Evolutionary conservation across 2,797 vertebrate species (phyloP).

Genomic region (Pelodytes ibericus): DNA sequence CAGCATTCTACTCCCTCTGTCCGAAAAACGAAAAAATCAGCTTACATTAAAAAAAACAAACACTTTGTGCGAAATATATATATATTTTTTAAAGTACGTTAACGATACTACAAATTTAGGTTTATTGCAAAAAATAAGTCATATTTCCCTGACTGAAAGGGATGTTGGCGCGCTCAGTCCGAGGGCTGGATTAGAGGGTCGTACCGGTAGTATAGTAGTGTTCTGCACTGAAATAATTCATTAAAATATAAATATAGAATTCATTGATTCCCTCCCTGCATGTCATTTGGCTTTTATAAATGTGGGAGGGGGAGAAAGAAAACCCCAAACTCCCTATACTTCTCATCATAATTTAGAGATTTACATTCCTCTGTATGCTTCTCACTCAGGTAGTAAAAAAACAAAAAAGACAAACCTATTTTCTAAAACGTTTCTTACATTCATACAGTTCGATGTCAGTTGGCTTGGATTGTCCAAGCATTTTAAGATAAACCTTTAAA

Average conservation of each 20-base stretch:
- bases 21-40: constrained; percentile 48
- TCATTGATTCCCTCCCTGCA: constrained; percentile 24
- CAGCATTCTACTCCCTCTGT: background rate
- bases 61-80: constrained; percentile 69
- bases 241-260: constrained; percentile 62
- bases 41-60: constrained; percentile 57
- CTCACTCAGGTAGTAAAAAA: constrained; percentile 79
- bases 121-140: constrained; percentile 82
- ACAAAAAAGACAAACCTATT: too few relatives aligned
- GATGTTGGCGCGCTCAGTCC: constrained; percentile 75
- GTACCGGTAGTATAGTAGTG: constrained; percentile 73
- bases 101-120: constrained; percentile 42
- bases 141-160: constrained; percentile 78
- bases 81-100: constrained; percentile 67
- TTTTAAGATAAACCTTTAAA: background rate
- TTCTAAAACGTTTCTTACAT: constrained; percentile 77
- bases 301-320: constrained; percentile 67
- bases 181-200: constrained; percentile 72
- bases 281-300: constrained; percentile 77
- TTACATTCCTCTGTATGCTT: constrained; percentile 78
- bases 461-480: constrained; percentile 70
- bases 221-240: constrained; percentile 75
- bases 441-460: constrained; percentile 75
- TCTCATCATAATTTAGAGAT: constrained; percentile 80
- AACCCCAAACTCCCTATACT: constrained; percentile 47